Base-by-base conservation (phyloP, 2,888 invertebrate species). In the Dryadula phaetusa region DNA sequence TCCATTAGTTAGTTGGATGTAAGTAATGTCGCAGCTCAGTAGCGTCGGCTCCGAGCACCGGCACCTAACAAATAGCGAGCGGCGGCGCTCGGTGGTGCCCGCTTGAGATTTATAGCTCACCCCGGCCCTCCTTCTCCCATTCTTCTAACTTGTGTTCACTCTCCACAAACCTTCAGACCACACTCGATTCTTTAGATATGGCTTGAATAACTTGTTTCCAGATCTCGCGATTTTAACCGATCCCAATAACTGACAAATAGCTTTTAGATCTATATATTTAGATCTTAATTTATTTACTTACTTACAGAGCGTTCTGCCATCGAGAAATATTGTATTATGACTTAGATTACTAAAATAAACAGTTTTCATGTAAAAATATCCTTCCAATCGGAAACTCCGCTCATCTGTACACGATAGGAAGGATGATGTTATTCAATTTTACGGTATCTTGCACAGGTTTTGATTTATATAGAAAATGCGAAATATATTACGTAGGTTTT, bases 11-110 rank as follows among this genome's bases (percentile, higher is more conserved):
- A 63, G 58, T 32, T 60, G 52, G 18, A 25, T 46, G 58, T 67
- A 63, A 67, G 67, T 67, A 67, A 67, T 67, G 67, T 67, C 67
- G 42, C 63, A 63, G 63, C 52, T 63, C 58, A 67, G 62, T 62
- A n/a, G 52, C 62, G 62, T 52, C 64, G 65, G 49, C 32, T 32
- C 40, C 58, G 69, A 61, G 49, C 58, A 37, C 60, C 64, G 16
- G 49, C 49, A 28, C 25, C 69, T 64, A 49, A 70, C 61, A 66
- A 66, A 70, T 70, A 56, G 69, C 66, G 18, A 22, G 34, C 56
- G 6, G 40, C 62, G 42, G 37, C 37, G 34, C 46, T 18, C 63
- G 54, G 32, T n/a, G n/a, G n/a, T n/a, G n/a, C n/a, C n/a, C 32
- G 4, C 37, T 49, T 37, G 49, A 65, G 65, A 64, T 65, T 69